phyloP scores from a whole-genome alignment of 2,113 vertebrate species.

The Crotalus tigris region DNA sequence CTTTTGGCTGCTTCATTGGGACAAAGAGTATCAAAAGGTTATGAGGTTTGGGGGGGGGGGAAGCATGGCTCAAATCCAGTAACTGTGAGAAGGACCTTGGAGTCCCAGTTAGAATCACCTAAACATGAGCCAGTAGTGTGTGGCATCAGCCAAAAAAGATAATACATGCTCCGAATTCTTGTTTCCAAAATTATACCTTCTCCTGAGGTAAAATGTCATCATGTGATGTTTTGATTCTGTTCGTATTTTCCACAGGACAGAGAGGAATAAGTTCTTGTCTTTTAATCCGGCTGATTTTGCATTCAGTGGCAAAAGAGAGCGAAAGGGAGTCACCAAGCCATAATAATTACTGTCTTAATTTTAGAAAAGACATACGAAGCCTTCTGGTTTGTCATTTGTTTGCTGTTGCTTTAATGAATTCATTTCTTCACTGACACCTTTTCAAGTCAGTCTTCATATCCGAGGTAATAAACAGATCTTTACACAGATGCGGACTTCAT shows the following conservation, averaged over 20 bases:
- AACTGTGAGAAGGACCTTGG: no score
- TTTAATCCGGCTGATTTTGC: not conserved
- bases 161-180: no score
- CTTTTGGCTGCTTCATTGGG: no score
- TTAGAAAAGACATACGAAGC: not conserved
- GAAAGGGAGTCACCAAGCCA: not conserved
- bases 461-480: conserved; percentile 16
- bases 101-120: no score
- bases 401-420: not conserved
- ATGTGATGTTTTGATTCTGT: not conserved
- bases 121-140: no score
- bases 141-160: no score
- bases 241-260: not conserved
- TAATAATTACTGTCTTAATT: not conserved
- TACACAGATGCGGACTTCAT: not conserved
- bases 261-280: not conserved
- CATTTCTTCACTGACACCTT: not conserved
- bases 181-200: no score
- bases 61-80: no score
- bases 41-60: no score
- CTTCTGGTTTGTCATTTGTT: not conserved
- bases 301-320: not conserved
- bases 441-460: conserved; percentile 26
- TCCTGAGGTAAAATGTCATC: not conserved
- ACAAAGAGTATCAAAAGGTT: no score